Evolutionary conservation across 2,113 vertebrate species (phyloP).

Genomic region (Strigops habroptila): DNA sequence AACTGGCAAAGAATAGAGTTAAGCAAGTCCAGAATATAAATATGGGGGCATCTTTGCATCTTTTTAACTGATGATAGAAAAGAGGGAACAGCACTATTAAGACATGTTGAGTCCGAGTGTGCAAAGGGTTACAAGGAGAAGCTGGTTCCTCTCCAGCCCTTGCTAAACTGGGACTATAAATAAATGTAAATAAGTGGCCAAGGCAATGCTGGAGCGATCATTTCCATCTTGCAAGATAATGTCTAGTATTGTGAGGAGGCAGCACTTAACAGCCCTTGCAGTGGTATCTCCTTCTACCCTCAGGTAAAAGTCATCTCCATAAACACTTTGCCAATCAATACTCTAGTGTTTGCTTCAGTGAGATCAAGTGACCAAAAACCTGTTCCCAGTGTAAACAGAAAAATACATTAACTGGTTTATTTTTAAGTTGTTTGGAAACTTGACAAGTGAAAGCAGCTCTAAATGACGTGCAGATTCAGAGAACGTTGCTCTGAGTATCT

Average conservation of each 20-base stretch:
- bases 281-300: not conserved
- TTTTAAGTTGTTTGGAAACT: constrained; percentile 31
- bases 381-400: not conserved
- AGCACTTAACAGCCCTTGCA: not conserved
- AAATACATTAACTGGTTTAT: not conserved
- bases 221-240: not conserved
- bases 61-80: not conserved
- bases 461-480: constrained; percentile 8
- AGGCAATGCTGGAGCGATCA: not conserved
- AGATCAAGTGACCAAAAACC: not conserved
- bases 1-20: not conserved
- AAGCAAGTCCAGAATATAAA: not conserved
- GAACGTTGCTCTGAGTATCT: not conserved
- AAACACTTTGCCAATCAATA: not conserved
- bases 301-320: not conserved
- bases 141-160: not conserved
- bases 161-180: not conserved
- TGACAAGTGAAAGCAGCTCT: constrained; percentile 22
- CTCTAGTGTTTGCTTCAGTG: not conserved
- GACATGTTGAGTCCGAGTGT: not conserved
- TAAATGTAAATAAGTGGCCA: not conserved
- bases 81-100: not conserved
- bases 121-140: not conserved
- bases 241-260: not conserved
- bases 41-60: not conserved